Base-by-base conservation (phyloP, 2,888 invertebrate species). In the Drosophila mimica region DNA sequence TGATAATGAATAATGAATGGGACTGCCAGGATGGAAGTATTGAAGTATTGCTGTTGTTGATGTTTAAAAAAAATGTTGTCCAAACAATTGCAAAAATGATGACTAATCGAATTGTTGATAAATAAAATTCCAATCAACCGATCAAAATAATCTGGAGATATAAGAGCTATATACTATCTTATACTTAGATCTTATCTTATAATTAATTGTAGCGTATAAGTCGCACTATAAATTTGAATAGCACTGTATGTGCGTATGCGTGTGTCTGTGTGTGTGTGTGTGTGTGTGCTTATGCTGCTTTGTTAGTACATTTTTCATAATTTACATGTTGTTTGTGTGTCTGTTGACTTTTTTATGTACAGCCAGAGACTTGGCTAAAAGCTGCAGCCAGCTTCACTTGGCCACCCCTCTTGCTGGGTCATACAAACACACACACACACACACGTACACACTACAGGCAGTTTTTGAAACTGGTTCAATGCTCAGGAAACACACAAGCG, bases 261-360 rank as follows among this genome's bases (percentile, higher is more conserved):
- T 28, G 46, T 43, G 40, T 48, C 4, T 48, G n/a, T 61, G 20
- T 69, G 31, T 54, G 46, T 43, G 51, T 63, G 31, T 30, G 61
- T 67, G 54, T 64, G 49, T 65, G 34, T 58, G 70, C 70, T 70
- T 81, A 65, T 52, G 71, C 60, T 76, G 76, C 88, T 85, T 89
- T 89, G 89, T 89, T 89, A 76, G 87, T 89, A 82, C 88, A 89
- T 89, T 85, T 89, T 84, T 88, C 85, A 89, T 85, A 85, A 85
- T 88, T 89, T 84, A 85, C 89, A 85, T 78, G 87, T 81, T 83
- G 86, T 82, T 79, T 76, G 84, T 89, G 76, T 80, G 89, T 77
- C 76, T 85, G 84, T 85, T 85, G 89, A 87, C 89, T 89, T 84
- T 88, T 81, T 81, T 84, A 87, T 77, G 76, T 82, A 84, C 89